Evolutionary conservation across 1,140 invertebrate species (phyloP).

Genomic region (Euwallacea similis): DNA sequence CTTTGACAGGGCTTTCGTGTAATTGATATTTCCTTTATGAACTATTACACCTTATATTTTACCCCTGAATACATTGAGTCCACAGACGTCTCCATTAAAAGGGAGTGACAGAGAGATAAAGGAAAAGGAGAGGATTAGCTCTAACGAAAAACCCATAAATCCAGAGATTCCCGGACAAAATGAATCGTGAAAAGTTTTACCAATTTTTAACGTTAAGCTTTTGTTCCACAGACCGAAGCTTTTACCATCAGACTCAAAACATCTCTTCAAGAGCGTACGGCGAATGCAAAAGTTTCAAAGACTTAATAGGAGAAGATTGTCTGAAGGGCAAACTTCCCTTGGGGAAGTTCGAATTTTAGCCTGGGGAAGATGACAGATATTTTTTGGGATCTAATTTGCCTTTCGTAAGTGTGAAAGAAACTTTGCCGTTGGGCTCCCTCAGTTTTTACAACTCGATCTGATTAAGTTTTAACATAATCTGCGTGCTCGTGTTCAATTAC

Average conservation of each 20-base stretch:
- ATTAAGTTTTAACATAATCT: constrained; percentile 9
- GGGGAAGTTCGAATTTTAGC: not conserved
- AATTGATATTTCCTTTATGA: constrained; percentile 11
- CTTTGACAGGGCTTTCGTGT: constrained; percentile 3
- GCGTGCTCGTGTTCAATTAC: constrained; percentile 17
- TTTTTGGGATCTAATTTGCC: no score
- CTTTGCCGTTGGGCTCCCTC: no score
- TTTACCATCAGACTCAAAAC: constrained; percentile 12
- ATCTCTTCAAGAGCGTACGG: constrained; percentile 10
- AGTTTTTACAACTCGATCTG: no score
- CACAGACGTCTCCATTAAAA: no score
- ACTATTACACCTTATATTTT: no score
- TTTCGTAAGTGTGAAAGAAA: no score
- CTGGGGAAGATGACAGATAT: no score
- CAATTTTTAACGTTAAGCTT: constrained; percentile 15
- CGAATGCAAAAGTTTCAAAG: constrained; percentile 20
- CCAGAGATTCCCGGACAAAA: constrained; percentile 8
- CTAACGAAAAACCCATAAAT: constrained; percentile 7
- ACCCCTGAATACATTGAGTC: no score
- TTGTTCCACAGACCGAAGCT: constrained; percentile 7
- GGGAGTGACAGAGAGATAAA: not conserved
- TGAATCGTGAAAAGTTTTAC: constrained; percentile 16
- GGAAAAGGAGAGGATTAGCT: not conserved
- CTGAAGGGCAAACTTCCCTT: constrained; percentile 3
- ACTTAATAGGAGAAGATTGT: constrained; percentile 19